A percentile compares a stretch with the other conserved stretches of the same genome.
These are phyloP conservation scores for Ephialtes manifestator DNA, from an alignment of 2,888 invertebrate species.

Conservation along the genomic window DNA sequence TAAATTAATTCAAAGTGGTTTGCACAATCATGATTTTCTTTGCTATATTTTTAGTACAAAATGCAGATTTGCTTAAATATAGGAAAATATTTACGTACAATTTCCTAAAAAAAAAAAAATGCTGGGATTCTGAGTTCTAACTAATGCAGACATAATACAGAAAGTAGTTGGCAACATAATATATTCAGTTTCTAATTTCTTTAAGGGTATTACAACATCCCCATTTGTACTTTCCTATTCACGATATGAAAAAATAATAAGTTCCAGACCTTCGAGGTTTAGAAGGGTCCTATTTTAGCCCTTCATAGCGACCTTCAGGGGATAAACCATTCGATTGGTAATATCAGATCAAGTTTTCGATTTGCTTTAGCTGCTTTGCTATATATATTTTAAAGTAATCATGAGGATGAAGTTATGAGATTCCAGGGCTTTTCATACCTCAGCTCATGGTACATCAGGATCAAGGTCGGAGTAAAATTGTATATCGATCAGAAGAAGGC, in stretches of 20 bases:
- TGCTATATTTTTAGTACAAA: too few species aligned
- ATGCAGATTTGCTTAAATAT: too few species aligned
- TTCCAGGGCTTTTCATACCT: slow-evolving; percentile 26
- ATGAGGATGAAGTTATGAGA: slow-evolving; percentile 18
- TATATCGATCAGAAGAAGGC: slow-evolving; percentile 31
- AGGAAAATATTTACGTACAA: not conserved
- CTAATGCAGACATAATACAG: not conserved
- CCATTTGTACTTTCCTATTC: not conserved
- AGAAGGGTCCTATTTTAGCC: not conserved
- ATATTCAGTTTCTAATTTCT: not conserved
- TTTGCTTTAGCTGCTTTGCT: not conserved
- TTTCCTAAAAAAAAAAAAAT: not conserved
- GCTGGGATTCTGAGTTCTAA: not conserved
- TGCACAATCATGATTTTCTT: too few species aligned
- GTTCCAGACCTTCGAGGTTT: not conserved
- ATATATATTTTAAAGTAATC: slow-evolving; percentile 12
- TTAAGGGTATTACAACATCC: not conserved
- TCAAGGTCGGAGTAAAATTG: slow-evolving; percentile 39
- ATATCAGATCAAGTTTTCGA: slow-evolving; percentile 8
- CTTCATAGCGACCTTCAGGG: not conserved
- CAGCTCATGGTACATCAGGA: not conserved
- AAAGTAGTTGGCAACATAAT: not conserved
- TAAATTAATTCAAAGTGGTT: too few species aligned
- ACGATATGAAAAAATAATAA: slow-evolving; percentile 7
- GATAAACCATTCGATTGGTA: not conserved